Base-by-base conservation (phyloP, 1,140 invertebrate genomes). In the Hypothenemus hampei region DNA sequence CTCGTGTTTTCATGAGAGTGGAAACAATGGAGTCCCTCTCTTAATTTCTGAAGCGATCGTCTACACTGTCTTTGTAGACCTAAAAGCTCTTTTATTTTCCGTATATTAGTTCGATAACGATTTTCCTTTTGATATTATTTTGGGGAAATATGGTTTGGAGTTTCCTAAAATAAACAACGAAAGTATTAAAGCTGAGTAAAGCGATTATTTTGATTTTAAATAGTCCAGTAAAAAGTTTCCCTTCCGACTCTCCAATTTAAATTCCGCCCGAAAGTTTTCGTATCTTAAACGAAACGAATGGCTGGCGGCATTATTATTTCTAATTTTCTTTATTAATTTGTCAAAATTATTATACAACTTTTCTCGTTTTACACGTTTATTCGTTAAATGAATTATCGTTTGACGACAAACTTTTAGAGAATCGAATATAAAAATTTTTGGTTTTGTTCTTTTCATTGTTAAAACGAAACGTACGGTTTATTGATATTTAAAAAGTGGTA, bases 281-380 rank as follows among this genome's bases (percentile, higher is more conserved):
- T 21, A 39, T 29, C 36, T 55, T 36, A 29, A 55, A 55, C 37
- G 45, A 13, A 54, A 55, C 26, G 41, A 19, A 55, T 46, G 20
- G 52, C 52, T 40, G 35, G 15, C 20, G 52, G 52, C 52, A 36
- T 55, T 55, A 55, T 55, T 55, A 55, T 55, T 55, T 55, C 52
- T 55, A 54, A 54, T 54, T 55, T 55, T 22, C 35, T 39, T 55
- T 36, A 47, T 55, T 55, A 55, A 55, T 55, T 55, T 55, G 40
- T 55, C 44, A 55, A 55, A 55, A 55, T 55, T 46, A 55, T 55
- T 55, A 44, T 24, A 20, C 22, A 47, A 55, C n/a, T 55, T 55
- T 47, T 26, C 19, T 36, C 31, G 36, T 46, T 55, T 41, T 51
- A 55, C 44, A 31, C 23, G 29, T 31, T 55, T 46, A 47, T 47